phyloP scores from a whole-genome alignment of 2,113 vertebrate genomes.

The Tringa solitaria region DNA sequence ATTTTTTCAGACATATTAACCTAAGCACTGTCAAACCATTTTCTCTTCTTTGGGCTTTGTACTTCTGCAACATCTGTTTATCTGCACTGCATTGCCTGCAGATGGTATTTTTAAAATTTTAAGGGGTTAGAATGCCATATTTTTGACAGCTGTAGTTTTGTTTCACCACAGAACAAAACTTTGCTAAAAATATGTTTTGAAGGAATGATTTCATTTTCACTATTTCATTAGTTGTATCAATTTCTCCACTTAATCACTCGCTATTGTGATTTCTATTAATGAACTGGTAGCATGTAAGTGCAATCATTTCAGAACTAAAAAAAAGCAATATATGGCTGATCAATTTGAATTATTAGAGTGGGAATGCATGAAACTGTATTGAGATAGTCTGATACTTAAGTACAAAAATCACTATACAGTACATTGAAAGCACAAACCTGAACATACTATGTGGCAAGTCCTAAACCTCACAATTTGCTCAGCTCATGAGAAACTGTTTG shows the following conservation, averaged over 20 bases:
- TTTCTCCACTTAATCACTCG: background rate
- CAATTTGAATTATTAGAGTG: conserved; percentile 56
- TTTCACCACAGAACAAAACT: conserved; percentile 59
- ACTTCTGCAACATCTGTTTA: conserved; percentile 66
- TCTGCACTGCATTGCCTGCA: conserved; percentile 60
- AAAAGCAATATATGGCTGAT: conserved; percentile 32
- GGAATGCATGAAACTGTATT: conserved; percentile 39
- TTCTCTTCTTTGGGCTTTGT: conserved; percentile 65
- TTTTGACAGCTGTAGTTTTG: conserved; percentile 68
- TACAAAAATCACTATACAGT: conserved; percentile 43
- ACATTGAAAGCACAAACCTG: conserved; percentile 64
- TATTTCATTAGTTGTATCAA: conserved; percentile 28
- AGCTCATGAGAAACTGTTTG: conserved; percentile 59
- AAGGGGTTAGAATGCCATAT: conserved; percentile 53
- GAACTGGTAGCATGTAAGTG: background rate
- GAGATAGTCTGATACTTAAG: conserved; percentile 53
- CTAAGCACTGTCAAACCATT: conserved; percentile 60
- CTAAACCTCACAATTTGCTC: conserved; percentile 57
- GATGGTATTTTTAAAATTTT: conserved; percentile 66
- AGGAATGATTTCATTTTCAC: conserved; percentile 14
- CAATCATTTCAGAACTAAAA: conserved; percentile 20
- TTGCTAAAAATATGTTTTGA: conserved; percentile 46
- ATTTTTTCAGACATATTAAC: conserved; percentile 64
- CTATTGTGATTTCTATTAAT: conserved; percentile 1
- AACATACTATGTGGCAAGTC: conserved; percentile 35